Evolutionary conservation across 2,113 vertebrate species (phyloP).

Genomic region (Gobio gobio): DNA sequence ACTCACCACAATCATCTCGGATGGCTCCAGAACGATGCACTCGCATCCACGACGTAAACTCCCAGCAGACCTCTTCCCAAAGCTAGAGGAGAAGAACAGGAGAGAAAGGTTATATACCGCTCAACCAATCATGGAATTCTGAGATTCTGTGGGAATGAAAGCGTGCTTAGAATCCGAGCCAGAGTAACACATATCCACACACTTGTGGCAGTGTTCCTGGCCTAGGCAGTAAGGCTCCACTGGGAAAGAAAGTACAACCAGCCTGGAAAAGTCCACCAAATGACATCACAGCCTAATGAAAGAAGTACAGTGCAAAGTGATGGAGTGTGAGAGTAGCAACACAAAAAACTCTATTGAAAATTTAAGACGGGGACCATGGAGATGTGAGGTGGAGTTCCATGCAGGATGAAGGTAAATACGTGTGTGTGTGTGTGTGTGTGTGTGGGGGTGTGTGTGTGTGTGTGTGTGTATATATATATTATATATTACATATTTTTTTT

Average conservation of each 20-base stretch:
- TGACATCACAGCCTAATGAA: slow-evolving; percentile 39
- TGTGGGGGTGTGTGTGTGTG: no score
- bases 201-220: slow-evolving; percentile 21
- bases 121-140: not conserved
- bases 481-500: no score
- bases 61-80: slow-evolving; percentile 96
- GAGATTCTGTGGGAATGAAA: slow-evolving; percentile 34
- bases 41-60: slow-evolving; percentile 97
- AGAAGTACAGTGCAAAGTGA: slow-evolving; percentile 43
- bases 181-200: slow-evolving; percentile 4
- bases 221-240: slow-evolving; percentile 35
- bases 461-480: no score
- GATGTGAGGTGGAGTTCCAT: slow-evolving; percentile 20
- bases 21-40: slow-evolving; percentile 98
- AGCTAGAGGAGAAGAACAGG: slow-evolving; percentile 73
- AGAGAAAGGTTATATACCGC: slow-evolving; percentile 14
- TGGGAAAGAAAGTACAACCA: slow-evolving; percentile 30
- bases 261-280: slow-evolving; percentile 38
- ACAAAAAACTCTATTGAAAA: slow-evolving; percentile 32
- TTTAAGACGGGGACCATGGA: slow-evolving; percentile 14
- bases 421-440: no score
- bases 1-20: slow-evolving; percentile 99
- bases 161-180: not conserved
- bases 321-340: slow-evolving; percentile 7
- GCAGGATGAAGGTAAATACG: not conserved